Conservation (phyloP, 2,113 vertebrate species). For the Lipophrys pholis region DNA sequence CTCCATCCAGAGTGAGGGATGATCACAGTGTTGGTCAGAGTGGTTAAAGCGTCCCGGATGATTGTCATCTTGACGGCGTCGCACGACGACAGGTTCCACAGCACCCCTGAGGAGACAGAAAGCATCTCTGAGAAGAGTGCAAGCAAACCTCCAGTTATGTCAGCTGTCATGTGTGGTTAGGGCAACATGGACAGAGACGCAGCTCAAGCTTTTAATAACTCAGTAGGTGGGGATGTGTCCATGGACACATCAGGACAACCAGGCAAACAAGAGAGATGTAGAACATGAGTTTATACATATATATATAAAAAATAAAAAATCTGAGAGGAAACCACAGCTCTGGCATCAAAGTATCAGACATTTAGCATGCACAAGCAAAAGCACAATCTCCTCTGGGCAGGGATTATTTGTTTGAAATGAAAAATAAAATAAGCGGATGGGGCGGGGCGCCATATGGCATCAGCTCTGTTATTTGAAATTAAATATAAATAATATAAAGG, state of each 20-base stretch:
- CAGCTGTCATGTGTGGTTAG: slow-evolving; percentile 61
- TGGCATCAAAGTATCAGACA: slow-evolving; percentile 33
- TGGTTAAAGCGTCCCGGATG: slow-evolving; percentile 94
- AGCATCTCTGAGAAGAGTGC: background rate
- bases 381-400: slow-evolving; percentile 23
- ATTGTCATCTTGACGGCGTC: slow-evolving; percentile 98
- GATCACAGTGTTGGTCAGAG: slow-evolving; percentile 96
- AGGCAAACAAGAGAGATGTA: background rate
- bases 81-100: slow-evolving; percentile 98
- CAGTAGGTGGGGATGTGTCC: background rate
- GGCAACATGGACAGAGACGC: background rate
- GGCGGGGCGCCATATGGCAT: slow-evolving; percentile 31
- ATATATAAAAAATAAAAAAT: background rate
- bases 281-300: slow-evolving; percentile 13
- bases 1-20: slow-evolving; percentile 98
- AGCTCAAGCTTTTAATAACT: slow-evolving; percentile 50
- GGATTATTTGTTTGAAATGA: slow-evolving; percentile 49
- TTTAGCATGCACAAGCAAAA: slow-evolving; percentile 38
- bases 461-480: slow-evolving; percentile 46
- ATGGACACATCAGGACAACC: slow-evolving; percentile 2
- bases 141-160: slow-evolving; percentile 35
- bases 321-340: slow-evolving; percentile 25
- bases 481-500: slow-evolving; percentile 53
- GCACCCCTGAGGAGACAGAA: slow-evolving; percentile 85
- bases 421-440: slow-evolving; percentile 3